A percentile compares a stretch with the other conserved stretches of the same genome.
These are phyloP conservation scores for Nanger granti DNA, from an alignment of 2,113 vertebrate species.

Conservation along the genomic window DNA sequence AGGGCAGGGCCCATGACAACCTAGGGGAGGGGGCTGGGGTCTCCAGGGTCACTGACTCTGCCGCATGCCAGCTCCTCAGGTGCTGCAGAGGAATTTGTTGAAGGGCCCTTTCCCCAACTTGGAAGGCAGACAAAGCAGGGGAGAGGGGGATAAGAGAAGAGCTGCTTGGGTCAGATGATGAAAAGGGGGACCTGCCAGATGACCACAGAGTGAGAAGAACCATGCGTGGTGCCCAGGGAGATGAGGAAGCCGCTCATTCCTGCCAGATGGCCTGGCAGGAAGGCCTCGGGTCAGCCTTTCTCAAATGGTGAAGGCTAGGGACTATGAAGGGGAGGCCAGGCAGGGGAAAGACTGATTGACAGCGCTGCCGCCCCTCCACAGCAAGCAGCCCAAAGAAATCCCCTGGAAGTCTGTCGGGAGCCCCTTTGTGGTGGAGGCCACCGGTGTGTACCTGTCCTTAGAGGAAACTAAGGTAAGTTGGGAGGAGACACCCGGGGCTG, in stretches of 20 bases:
- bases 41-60: not conserved
- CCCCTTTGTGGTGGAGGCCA: slow-evolving; percentile 87
- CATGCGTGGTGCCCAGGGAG: not conserved
- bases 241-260: not conserved
- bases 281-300: not conserved
- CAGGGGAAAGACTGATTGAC: not conserved
- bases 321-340: not conserved
- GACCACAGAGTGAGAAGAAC: not conserved
- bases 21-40: not conserved
- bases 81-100: not conserved
- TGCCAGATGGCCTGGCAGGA: not conserved
- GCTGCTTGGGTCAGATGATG: not conserved
- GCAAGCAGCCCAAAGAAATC: slow-evolving; percentile 83
- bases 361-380: slow-evolving; percentile 8
- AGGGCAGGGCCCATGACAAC: not conserved
- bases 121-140: not conserved
- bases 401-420: slow-evolving; percentile 83
- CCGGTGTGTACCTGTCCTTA: slow-evolving; percentile 85
- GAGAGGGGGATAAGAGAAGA: not conserved
- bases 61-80: not conserved
- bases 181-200: not conserved
- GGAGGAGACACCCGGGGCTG: not conserved
- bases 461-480: slow-evolving; percentile 85
- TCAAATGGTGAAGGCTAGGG: not conserved
- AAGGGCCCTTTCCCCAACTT: not conserved